phyloP scores from a whole-genome alignment of 2,797 vertebrate species.

The Muscicapa comitata region DNA sequence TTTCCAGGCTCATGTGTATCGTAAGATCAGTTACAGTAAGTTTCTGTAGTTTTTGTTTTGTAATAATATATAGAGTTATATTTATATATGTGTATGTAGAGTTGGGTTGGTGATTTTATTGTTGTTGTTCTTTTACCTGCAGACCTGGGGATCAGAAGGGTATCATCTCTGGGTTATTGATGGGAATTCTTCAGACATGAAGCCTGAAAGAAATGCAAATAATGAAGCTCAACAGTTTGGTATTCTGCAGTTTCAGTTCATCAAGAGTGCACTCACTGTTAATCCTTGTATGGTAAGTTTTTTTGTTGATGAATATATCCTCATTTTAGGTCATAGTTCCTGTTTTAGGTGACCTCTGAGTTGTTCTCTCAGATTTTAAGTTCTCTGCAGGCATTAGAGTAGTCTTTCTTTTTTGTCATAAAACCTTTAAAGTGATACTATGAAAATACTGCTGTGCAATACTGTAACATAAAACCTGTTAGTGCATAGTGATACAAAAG shows the following conservation, averaged over 20 bases:
- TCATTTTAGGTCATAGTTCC: background rate
- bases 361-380: background rate
- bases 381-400: background rate
- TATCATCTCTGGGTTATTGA: constrained; percentile 94
- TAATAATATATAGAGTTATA: background rate
- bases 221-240: constrained; percentile 76
- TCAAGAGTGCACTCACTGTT: constrained; percentile 97
- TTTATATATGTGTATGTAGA: background rate
- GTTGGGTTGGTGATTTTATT: background rate
- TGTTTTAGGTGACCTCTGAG: background rate
- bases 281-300: constrained; percentile 95
- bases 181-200: constrained; percentile 65
- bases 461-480: background rate
- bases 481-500: background rate
- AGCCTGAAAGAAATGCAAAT: constrained; percentile 57
- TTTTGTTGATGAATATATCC: background rate
- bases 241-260: constrained; percentile 96
- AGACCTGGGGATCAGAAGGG: constrained; percentile 95
- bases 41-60: background rate
- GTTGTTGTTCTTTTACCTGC: background rate
- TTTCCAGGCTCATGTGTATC: background rate
- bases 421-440: background rate
- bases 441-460: background rate
- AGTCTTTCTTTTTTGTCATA: background rate
- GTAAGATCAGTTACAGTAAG: background rate